Conservation (phyloP, 2,113 vertebrate species). For the Todiramphus saurophagus region DNA sequence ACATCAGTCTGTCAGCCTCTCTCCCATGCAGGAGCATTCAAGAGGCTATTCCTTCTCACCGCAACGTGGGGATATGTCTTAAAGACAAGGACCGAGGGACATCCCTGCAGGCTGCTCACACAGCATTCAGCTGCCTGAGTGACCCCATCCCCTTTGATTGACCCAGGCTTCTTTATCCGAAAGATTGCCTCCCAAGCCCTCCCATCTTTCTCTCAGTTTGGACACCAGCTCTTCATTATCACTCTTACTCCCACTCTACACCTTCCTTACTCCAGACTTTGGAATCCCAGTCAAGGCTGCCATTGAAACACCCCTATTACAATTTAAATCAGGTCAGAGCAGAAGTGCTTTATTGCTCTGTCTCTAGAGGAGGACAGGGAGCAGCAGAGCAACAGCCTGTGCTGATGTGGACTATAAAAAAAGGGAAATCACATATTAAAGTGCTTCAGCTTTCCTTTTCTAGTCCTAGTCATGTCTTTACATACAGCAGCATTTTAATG, state of each 20-base stretch:
- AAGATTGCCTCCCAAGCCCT: background rate
- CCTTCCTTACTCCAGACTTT: background rate
- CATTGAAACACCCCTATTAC: background rate
- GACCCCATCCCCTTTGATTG: background rate
- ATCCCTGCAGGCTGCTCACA: background rate
- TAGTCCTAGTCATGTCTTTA: background rate
- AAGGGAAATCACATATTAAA: background rate
- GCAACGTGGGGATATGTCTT: background rate
- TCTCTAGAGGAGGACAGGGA: background rate
- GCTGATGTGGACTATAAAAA: background rate
- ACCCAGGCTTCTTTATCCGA: background rate
- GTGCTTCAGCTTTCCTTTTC: background rate
- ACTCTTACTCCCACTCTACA: background rate
- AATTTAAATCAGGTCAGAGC: background rate
- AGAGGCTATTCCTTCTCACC: background rate
- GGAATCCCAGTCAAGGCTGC: background rate
- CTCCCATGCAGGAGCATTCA: background rate
- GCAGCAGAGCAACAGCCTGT: background rate
- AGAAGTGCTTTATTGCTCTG: background rate
- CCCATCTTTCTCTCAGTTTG: background rate
- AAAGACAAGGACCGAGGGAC: background rate
- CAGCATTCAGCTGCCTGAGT: accelerated
- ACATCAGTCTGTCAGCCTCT: background rate
- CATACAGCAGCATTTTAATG: background rate
- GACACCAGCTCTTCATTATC: background rate